phyloP scores from a whole-genome alignment of 2,113 vertebrate species.

The Excalfactoria chinensis region DNA sequence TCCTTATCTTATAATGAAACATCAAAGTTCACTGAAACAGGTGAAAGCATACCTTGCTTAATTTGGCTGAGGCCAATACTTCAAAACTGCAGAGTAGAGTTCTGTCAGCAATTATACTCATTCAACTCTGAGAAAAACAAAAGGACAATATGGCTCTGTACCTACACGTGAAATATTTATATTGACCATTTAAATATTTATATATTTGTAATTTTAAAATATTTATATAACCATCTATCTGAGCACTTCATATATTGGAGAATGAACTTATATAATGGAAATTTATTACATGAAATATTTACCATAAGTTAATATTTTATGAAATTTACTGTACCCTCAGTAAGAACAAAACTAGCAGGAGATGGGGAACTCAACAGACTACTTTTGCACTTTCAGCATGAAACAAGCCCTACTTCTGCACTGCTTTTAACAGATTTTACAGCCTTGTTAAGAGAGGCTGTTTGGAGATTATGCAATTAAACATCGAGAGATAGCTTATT shows the following conservation, averaged over 20 bases:
- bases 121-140: not conserved
- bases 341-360: conserved; percentile 20
- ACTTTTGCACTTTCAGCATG: conserved; percentile 10
- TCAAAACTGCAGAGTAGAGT: not conserved
- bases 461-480: not conserved
- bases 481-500: not conserved
- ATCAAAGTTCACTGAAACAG: not conserved
- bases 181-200: conserved; percentile 71
- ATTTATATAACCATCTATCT: conserved; percentile 54
- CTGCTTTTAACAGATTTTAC: not conserved
- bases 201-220: conserved; percentile 67
- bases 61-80: not conserved
- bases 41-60: not conserved
- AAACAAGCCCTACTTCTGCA: not conserved
- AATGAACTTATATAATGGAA: conserved; percentile 62
- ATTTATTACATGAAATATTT: conserved; percentile 76
- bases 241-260: conserved; percentile 46
- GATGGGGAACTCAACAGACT: conserved; percentile 1
- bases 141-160: not conserved
- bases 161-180: conserved; percentile 69
- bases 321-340: conserved; percentile 30
- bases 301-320: conserved; percentile 72
- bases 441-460: not conserved
- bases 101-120: conserved; percentile 15
- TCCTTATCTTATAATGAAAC: not conserved